A percentile compares a stretch with the other conserved stretches of the same genome.
These are phyloP conservation scores for Auanema sp. DNA, from an alignment of 2,888 invertebrate genomes.

Conservation along the genomic window DNA sequence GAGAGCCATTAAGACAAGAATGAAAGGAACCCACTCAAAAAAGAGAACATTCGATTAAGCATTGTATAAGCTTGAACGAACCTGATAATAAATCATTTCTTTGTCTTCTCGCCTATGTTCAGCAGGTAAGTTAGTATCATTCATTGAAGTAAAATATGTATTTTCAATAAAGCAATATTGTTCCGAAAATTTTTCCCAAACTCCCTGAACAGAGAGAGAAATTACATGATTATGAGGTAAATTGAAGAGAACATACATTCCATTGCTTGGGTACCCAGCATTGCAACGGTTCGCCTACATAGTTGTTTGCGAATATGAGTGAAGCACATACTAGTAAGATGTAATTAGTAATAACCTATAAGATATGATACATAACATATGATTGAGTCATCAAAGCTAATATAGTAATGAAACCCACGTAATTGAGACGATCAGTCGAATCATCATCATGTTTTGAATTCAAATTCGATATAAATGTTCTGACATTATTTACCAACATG, in stretches of 20 bases:
- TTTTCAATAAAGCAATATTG: slow-evolving; percentile 69
- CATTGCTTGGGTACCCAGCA: slow-evolving; percentile 64
- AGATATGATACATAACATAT: background rate
- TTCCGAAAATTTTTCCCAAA: slow-evolving; percentile 68
- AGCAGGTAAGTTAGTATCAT: slow-evolving; percentile 35
- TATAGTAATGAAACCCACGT: slow-evolving; percentile 48
- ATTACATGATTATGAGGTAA: no score
- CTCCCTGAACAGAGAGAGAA: slow-evolving; percentile 27
- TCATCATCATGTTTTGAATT: slow-evolving; percentile 64
- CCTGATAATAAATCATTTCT: slow-evolving; percentile 56
- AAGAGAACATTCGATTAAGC: slow-evolving; percentile 16
- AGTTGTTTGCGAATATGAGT: slow-evolving; percentile 67
- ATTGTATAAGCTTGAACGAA: slow-evolving; percentile 8
- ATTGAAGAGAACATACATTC: slow-evolving; percentile 33
- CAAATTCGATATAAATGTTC: no score
- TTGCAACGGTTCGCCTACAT: slow-evolving; percentile 68
- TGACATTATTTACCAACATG: no score
- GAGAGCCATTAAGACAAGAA: slow-evolving; percentile 54
- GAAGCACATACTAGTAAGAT: slow-evolving; percentile 66
- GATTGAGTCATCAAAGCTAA: background rate
- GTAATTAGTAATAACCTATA: slow-evolving; percentile 65
- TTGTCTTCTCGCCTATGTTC: slow-evolving; percentile 34
- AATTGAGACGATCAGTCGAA: slow-evolving; percentile 66
- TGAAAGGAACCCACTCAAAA: slow-evolving; percentile 64
- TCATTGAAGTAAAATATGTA: slow-evolving; percentile 65